These are phyloP conservation scores for Trematocara stigmaticum DNA, from an alignment of 2,113 vertebrate genomes.

Conservation along the genomic window DNA sequence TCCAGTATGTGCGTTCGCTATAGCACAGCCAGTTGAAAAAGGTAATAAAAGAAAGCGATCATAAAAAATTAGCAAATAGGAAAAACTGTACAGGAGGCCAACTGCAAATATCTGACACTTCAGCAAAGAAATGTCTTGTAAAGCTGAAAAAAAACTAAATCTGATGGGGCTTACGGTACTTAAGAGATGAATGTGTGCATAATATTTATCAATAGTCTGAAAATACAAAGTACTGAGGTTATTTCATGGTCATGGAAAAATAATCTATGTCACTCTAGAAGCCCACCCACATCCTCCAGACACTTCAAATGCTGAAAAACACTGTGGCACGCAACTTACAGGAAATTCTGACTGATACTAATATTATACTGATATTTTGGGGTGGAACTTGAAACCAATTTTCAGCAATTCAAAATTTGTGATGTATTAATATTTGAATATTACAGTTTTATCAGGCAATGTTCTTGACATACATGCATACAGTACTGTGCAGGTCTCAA, in stretches of 20 bases:
- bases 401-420: fast-evolving
- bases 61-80: constrained; percentile 20
- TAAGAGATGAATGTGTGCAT: constrained; percentile 39
- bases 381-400: not conserved
- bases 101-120: constrained; percentile 43
- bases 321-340: constrained; percentile 34
- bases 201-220: constrained; percentile 56
- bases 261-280: constrained; percentile 21
- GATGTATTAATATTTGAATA: not conserved
- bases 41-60: constrained; percentile 38
- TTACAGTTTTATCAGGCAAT: not conserved
- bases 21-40: constrained; percentile 20
- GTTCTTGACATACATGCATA: not conserved
- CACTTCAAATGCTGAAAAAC: constrained; percentile 27
- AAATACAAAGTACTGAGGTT: constrained; percentile 39
- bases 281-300: not conserved
- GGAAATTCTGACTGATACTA: not conserved
- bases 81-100: constrained; percentile 15
- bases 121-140: constrained; percentile 19
- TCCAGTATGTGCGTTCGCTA: constrained; percentile 1
- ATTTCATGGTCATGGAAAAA: constrained; percentile 54
- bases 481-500: not conserved
- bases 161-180: not conserved
- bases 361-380: not conserved
- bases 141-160: constrained; percentile 37